Evolutionary conservation across 2,113 vertebrate genomes (phyloP).

Genomic region (Chaenocephalus aceratus): DNA sequence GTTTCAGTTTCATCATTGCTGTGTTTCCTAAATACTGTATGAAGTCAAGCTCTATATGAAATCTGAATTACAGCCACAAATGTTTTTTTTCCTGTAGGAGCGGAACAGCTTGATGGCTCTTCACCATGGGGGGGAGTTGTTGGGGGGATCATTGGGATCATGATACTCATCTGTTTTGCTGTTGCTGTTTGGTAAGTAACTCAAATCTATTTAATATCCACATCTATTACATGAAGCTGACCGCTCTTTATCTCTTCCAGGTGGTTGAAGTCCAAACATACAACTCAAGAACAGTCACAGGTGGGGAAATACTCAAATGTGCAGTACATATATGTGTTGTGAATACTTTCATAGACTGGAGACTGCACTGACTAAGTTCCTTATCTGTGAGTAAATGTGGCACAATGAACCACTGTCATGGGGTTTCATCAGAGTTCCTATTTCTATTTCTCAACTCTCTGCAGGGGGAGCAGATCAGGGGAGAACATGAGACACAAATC

Average conservation of each 20-base stretch:
- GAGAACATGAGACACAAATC: neutral
- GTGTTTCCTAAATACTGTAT: neutral
- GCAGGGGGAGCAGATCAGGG: neutral
- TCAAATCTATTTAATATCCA: neutral
- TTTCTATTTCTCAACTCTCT: neutral
- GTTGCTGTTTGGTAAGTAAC: constrained; percentile 8
- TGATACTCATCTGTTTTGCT: constrained; percentile 3
- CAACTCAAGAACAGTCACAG: neutral
- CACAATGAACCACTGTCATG: neutral
- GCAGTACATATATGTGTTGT: neutral
- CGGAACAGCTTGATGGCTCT: neutral
- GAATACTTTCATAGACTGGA: neutral
- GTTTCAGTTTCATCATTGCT: neutral
- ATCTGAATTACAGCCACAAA: no score
- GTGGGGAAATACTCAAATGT: neutral
- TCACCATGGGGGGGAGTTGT: neutral
- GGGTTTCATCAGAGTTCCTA: neutral
- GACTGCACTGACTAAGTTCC: neutral
- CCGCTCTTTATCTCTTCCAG: constrained; percentile 14
- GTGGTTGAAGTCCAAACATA: neutral
- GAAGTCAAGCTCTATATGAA: no score
- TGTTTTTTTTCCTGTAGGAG: constrained; percentile 7
- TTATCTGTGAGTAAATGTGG: neutral
- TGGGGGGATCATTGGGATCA: constrained; percentile 27
- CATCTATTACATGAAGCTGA: neutral